Evolutionary conservation across 1,140 invertebrate genomes (phyloP).

Genomic region (Aplysia californica): DNA sequence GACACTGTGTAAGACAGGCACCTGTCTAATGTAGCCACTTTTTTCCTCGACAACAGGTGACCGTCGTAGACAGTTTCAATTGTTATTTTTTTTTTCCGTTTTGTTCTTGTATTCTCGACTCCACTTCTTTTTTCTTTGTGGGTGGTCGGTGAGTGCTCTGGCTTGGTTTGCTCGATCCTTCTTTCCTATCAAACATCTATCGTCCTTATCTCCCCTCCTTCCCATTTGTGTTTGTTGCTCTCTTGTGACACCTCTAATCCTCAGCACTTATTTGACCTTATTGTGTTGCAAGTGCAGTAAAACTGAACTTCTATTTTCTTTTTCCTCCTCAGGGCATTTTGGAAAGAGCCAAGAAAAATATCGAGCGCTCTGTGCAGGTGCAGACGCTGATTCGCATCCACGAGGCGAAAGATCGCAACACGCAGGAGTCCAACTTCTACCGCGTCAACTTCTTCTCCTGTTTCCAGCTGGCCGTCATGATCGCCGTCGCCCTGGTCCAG

Average conservation of each 20-base stretch:
- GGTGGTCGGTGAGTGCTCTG: too few relatives aligned
- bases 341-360: slow-evolving; percentile 72
- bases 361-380: slow-evolving; percentile 75
- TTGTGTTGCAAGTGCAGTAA: too few relatives aligned
- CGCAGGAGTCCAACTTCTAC: slow-evolving; percentile 81
- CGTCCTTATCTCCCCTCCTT: background rate
- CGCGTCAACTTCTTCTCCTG: slow-evolving; percentile 81
- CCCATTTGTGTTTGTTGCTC: background rate
- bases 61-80: too few relatives aligned
- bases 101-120: too few relatives aligned
- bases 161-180: too few relatives aligned
- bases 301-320: too few relatives aligned
- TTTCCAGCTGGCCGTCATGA: slow-evolving; percentile 78
- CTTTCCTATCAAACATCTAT: background rate
- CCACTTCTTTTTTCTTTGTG: too few relatives aligned
- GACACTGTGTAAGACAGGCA: too few relatives aligned
- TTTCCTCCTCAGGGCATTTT: slow-evolving; percentile 69
- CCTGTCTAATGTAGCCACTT: too few relatives aligned
- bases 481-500: slow-evolving; percentile 77
- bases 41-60: too few relatives aligned
- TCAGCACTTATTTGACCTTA: background rate
- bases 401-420: slow-evolving; percentile 82
- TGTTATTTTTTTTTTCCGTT: too few relatives aligned
- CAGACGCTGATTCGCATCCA: slow-evolving; percentile 80
- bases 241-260: background rate